Conservation (phyloP, 2,113 vertebrate genomes). For the Thymallus thymallus region DNA sequence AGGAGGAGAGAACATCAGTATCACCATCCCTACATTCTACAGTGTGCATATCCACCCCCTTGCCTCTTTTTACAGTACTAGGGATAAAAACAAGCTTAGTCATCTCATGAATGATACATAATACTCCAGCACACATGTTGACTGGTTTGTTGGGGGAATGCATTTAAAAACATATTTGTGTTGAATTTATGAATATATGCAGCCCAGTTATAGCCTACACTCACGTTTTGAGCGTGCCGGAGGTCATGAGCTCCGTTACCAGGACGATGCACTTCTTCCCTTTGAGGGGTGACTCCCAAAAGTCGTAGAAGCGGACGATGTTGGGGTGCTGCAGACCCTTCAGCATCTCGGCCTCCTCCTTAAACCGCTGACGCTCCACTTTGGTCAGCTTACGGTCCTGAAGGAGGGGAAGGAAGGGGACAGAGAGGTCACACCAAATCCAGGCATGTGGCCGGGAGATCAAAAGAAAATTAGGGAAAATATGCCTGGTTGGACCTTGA, state of each 20-base stretch:
- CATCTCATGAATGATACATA: no score
- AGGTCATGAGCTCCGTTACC: conserved; percentile 94
- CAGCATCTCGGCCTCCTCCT: conserved; percentile 94
- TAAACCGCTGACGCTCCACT: conserved; percentile 89
- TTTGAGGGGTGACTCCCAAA: conserved; percentile 91
- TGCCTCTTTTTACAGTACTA: no score
- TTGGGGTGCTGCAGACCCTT: conserved; percentile 84
- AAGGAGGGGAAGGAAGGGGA: conserved; percentile 2
- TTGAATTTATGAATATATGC: neutral
- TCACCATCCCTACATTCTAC: neutral
- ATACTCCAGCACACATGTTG: no score
- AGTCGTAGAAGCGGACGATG: conserved; percentile 78
- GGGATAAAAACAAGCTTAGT: no score
- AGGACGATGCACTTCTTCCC: conserved; percentile 92
- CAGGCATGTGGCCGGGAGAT: no score
- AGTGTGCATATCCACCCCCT: no score
- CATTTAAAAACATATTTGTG: no score
- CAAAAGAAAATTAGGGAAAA: no score
- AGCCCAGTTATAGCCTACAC: conserved; percentile 36
- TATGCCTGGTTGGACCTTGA: no score
- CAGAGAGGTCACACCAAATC: conserved; percentile 10
- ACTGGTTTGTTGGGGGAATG: no score
- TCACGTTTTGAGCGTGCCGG: conserved; percentile 94
- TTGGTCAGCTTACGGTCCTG: conserved; percentile 93
- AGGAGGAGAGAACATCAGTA: neutral